A percentile compares a stretch with the other conserved stretches of the same genome.
Evolutionary conservation across 1,140 invertebrate species (phyloP).

Genomic region (Cotesia chilonis): DNA sequence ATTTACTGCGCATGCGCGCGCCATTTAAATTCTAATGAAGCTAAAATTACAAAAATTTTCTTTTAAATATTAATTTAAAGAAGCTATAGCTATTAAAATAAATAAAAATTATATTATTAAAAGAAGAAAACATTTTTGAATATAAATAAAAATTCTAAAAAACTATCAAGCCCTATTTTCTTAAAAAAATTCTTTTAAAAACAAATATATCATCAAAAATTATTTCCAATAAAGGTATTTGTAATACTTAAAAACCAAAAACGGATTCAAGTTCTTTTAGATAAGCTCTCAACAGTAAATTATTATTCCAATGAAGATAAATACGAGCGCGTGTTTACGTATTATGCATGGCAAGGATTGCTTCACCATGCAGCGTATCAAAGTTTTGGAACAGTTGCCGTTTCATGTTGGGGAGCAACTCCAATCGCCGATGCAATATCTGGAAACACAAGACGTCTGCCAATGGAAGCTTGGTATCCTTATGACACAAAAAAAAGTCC

Average conservation of each 20-base stretch:
- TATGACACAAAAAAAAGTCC: slow-evolving; percentile 62
- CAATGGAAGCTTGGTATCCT: slow-evolving; percentile 62
- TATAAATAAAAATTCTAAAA: no score
- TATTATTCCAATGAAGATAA: slow-evolving; percentile 43
- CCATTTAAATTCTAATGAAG: no score
- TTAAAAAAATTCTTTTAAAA: background rate
- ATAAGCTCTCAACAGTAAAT: slow-evolving; percentile 34
- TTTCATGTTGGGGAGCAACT: slow-evolving; percentile 44
- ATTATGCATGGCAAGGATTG: slow-evolving; percentile 49
- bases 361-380: slow-evolving; percentile 49
- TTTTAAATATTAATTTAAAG: no score
- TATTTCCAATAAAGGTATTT: slow-evolving; percentile 35
- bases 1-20: no score
- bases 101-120: no score
- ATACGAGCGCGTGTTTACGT: slow-evolving; percentile 38
- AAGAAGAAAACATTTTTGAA: no score
- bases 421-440: slow-evolving; percentile 40
- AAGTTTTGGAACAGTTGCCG: slow-evolving; percentile 40
- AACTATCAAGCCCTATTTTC: no score
- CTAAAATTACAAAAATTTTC: no score
- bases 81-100: no score
- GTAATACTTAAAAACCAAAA: slow-evolving; percentile 40
- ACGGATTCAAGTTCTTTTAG: slow-evolving; percentile 45
- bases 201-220: background rate
- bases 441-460: slow-evolving; percentile 37